Evolutionary conservation across 2,888 invertebrate species (phyloP).

Genomic region (Crepidodera aurea): DNA sequence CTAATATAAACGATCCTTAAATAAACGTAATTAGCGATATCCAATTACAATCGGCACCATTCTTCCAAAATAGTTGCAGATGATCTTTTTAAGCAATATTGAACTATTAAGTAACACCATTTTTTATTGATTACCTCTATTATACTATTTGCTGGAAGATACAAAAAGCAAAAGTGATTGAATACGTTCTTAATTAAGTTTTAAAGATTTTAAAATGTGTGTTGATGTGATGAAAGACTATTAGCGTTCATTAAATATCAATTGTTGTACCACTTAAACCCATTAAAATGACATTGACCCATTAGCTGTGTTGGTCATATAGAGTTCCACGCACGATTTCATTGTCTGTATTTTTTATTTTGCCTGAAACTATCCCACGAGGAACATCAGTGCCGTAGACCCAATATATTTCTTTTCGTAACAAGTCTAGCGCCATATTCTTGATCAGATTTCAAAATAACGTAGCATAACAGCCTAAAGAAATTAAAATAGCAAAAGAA

Average conservation of each 20-base stretch:
- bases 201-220: background rate
- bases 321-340: slow-evolving; percentile 5
- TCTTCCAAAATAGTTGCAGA: background rate
- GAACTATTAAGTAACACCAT: background rate
- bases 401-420: background rate
- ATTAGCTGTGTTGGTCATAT: slow-evolving; percentile 8
- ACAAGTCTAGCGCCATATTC: too few relatives aligned
- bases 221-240: slow-evolving; percentile 20
- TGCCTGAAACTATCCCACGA: slow-evolving; percentile 5
- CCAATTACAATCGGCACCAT: too few relatives aligned
- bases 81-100: background rate
- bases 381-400: background rate
- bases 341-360: slow-evolving; percentile 3
- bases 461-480: too few relatives aligned
- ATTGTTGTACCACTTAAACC: slow-evolving; percentile 18
- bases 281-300: slow-evolving; percentile 23
- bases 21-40: too few relatives aligned
- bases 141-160: background rate
- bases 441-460: too few relatives aligned
- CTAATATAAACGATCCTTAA: too few relatives aligned
- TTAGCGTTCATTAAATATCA: slow-evolving; percentile 24
- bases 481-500: too few relatives aligned
- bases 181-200: slow-evolving; percentile 1
- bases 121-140: background rate
- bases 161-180: background rate